A percentile compares a stretch with the other conserved stretches of the same genome.
Conservation (phyloP, 2,888 invertebrate species). For the Athripsodes cinereus region DNA sequence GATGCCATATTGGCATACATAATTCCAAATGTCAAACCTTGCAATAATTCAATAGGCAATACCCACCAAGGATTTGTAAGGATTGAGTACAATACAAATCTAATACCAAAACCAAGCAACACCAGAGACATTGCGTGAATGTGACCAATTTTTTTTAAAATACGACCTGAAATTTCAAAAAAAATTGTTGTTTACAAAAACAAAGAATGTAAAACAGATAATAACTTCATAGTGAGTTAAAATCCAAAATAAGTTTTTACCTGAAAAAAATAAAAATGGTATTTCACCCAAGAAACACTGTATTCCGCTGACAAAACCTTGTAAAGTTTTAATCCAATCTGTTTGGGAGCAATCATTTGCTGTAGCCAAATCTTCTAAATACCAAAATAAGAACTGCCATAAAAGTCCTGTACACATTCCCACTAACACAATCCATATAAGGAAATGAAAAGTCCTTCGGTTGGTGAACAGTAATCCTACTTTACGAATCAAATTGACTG, state of each 20-base stretch:
- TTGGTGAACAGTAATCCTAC: constrained; percentile 61
- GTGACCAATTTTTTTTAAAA: constrained; percentile 75
- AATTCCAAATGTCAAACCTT: constrained; percentile 84
- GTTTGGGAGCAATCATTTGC: constrained; percentile 39
- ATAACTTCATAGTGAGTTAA: neutral
- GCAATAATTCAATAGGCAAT: constrained; percentile 76
- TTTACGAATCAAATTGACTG: constrained; percentile 62
- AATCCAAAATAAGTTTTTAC: constrained; percentile 33
- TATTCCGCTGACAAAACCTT: constrained; percentile 67
- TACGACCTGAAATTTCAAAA: constrained; percentile 45
- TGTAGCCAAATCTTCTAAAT: constrained; percentile 65
- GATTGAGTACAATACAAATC: constrained; percentile 77
- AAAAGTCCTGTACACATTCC: constrained; percentile 80
- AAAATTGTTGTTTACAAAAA: neutral
- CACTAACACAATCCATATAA: constrained; percentile 72
- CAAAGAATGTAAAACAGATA: neutral
- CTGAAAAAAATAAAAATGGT: constrained; percentile 81
- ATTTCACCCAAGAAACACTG: constrained; percentile 82
- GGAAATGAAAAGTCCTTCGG: constrained; percentile 63
- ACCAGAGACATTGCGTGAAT: constrained; percentile 78
- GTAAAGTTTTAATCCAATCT: constrained; percentile 63
- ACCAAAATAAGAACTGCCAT: constrained; percentile 87
- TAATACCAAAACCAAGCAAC: constrained; percentile 68
- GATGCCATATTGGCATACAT: constrained; percentile 86
- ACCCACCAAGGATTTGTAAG: constrained; percentile 77